These are phyloP conservation scores for Platycercus adscitus DNA, from an alignment of 2,113 vertebrate genomes.

Conservation along the genomic window DNA sequence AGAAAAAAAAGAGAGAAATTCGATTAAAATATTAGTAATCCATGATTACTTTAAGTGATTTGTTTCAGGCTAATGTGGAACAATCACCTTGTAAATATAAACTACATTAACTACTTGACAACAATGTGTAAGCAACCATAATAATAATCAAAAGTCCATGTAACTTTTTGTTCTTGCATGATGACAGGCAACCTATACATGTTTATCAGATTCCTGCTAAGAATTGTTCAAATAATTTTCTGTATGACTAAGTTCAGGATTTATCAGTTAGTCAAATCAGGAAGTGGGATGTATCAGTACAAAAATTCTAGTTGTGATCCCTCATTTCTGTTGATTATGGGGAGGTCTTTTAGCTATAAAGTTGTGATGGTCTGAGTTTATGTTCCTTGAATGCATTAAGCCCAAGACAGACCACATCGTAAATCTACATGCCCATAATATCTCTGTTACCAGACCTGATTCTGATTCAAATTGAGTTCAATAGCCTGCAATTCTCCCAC, in stretches of 20 bases:
- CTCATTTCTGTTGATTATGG: background rate
- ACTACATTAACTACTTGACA: background rate
- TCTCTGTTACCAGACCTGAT: constrained; percentile 84
- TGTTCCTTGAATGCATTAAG: background rate
- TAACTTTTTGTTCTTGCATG: background rate
- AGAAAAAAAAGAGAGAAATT: background rate
- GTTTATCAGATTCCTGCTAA: background rate
- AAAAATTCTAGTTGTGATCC: background rate
- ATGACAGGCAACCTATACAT: background rate
- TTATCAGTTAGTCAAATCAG: background rate
- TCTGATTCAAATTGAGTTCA: constrained; percentile 98
- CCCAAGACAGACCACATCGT: background rate
- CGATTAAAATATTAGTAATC: background rate
- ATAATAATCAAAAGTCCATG: background rate
- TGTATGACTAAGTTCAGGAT: background rate
- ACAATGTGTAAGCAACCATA: background rate
- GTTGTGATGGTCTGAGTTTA: background rate
- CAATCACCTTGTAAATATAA: background rate
- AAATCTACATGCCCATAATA: background rate
- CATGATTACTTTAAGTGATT: background rate
- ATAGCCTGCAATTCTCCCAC: constrained; percentile 91
- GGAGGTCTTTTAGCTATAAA: background rate
- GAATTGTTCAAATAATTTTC: background rate
- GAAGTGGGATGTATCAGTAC: background rate
- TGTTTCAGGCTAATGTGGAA: background rate